phyloP scores from a whole-genome alignment of 2,797 vertebrate genomes.

The Vipera latastei region DNA sequence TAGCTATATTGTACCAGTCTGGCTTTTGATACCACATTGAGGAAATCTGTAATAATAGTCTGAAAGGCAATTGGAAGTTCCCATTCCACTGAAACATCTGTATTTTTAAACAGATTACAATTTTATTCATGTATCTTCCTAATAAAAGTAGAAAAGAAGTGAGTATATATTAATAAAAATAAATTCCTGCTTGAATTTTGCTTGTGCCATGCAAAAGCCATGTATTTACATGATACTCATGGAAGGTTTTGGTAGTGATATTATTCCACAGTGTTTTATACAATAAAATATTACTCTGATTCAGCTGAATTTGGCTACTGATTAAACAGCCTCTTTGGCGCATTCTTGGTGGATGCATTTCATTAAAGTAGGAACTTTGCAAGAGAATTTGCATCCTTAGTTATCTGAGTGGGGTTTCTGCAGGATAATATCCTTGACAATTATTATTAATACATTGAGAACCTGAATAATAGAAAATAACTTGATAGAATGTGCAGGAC shows the following conservation, averaged over 20 bases:
- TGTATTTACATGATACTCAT: conserved; percentile 16
- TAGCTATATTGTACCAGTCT: background rate
- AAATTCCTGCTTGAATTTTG: background rate
- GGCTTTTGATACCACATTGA: background rate
- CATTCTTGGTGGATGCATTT: background rate
- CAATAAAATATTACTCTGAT: background rate
- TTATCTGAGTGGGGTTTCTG: background rate
- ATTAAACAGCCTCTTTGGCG: background rate
- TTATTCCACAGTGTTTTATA: background rate
- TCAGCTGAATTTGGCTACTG: background rate
- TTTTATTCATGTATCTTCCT: background rate
- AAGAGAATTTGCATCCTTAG: background rate
- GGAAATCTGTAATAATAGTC: background rate
- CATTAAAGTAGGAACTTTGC: background rate
- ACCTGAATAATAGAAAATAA: background rate
- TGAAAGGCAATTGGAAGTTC: conserved; percentile 26
- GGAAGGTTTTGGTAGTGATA: background rate
- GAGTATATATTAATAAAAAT: background rate
- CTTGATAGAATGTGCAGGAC: conserved; percentile 9
- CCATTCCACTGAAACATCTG: conserved; percentile 9
- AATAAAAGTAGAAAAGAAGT: background rate
- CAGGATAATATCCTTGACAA: background rate
- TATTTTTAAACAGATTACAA: conserved; percentile 4
- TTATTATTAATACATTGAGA: background rate
- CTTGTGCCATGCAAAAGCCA: background rate